phyloP scores from a whole-genome alignment of 92 coral and sea anemone species.

The Phenganax stokvisi region DNA sequence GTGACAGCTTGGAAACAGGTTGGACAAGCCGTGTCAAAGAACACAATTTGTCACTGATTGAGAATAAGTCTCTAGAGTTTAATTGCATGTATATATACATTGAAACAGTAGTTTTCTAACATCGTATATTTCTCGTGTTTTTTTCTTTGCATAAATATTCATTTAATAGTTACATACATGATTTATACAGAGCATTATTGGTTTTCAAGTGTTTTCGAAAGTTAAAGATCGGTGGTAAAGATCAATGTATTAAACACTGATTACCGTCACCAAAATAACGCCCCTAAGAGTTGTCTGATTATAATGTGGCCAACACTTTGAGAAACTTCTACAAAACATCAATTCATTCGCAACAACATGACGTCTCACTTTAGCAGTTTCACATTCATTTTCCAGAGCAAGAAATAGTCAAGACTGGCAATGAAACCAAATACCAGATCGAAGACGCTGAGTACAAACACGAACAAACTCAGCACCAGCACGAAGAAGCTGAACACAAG shows the following conservation, averaged over 20 bases:
- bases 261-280: not conserved
- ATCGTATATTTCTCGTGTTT: no score
- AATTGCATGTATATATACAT: no score
- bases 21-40: not conserved
- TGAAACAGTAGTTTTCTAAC: no score
- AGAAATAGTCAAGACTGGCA: not conserved
- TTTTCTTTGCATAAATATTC: not conserved
- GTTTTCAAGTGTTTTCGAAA: constrained; percentile 2
- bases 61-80: no score
- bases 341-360: no score
- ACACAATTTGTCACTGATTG: no score
- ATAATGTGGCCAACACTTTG: no score
- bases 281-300: not conserved
- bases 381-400: not conserved
- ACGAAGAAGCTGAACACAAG: not conserved
- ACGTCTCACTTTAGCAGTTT: no score
- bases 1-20: not conserved
- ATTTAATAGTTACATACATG: not conserved
- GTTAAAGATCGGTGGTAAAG: not conserved
- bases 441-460: not conserved
- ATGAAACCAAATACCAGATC: not conserved
- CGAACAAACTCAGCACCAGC: not conserved
- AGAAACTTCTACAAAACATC: not conserved
- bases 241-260: not conserved
- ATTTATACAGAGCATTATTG: not conserved